Evolutionary conservation across 37 sponge, comb jelly and placozoan genomes (phyloP).

Genomic region (Amphimedon queenslandica): DNA sequence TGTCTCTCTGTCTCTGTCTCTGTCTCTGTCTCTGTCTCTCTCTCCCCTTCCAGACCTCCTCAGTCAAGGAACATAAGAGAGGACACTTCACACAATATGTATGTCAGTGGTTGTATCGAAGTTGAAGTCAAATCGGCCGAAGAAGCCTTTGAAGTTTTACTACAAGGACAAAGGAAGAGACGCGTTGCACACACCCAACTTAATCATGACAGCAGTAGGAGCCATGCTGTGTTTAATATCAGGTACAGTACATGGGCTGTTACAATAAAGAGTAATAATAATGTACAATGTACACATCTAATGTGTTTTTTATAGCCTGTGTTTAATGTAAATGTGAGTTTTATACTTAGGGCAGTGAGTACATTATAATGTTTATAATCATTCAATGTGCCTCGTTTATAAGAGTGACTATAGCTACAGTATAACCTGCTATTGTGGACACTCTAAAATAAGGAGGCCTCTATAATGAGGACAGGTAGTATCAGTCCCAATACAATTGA

Average conservation of each 20-base stretch:
- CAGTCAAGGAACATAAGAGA: slow-evolving; percentile 77
- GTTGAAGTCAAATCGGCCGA: slow-evolving; percentile 95
- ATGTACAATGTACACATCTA: slow-evolving; percentile 9
- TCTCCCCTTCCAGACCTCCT: slow-evolving; percentile 40
- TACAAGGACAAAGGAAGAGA: slow-evolving; percentile 69
- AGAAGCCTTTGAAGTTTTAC: slow-evolving; percentile 87
- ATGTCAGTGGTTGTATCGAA: slow-evolving; percentile 83
- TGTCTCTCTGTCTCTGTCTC: not conserved
- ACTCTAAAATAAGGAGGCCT: too few relatives aligned
- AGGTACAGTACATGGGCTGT: too few relatives aligned
- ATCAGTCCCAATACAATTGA: too few relatives aligned
- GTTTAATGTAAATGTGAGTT: too few relatives aligned
- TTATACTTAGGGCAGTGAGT: too few relatives aligned
- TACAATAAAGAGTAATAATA: too few relatives aligned
- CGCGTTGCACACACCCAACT: slow-evolving; percentile 90
- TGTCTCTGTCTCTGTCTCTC: not conserved
- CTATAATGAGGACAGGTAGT: too few relatives aligned
- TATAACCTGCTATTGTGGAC: too few relatives aligned
- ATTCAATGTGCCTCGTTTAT: too few relatives aligned
- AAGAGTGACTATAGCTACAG: too few relatives aligned
- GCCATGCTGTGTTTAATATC: slow-evolving; percentile 96
- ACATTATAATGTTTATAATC: too few relatives aligned
- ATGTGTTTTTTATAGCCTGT: too few relatives aligned
- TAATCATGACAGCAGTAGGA: slow-evolving; percentile 92
- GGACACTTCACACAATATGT: slow-evolving; percentile 82